A percentile compares a stretch with the other conserved stretches of the same genome.
Conservation (phyloP, 2,113 vertebrate genomes). For the human (Homo sapiens) region GRCh38 chr7:139693001-139693500, state of each 20-base stretch:
- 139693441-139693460: not conserved
- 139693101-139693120: not conserved
- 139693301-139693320: not conserved
- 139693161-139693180: not conserved
- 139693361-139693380: not conserved
- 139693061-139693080: not conserved
- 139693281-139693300: not conserved
- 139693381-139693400: not conserved
- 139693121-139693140: not conserved
- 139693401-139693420: not conserved
- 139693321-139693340: slow-evolving; percentile 9
- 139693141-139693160: accelerated
- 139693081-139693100: accelerated
- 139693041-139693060: not conserved
- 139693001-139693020: not conserved
- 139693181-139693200: not conserved
- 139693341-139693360: not conserved
- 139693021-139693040: not conserved
- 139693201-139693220: not conserved
- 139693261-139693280: not conserved
- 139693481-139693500: not conserved
- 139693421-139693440: not conserved
- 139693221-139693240: not conserved
- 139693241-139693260: not conserved
- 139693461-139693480: accelerated